These are phyloP conservation scores for Ophion costatus DNA, from an alignment of 2,888 invertebrate species.

Conservation along the genomic window DNA sequence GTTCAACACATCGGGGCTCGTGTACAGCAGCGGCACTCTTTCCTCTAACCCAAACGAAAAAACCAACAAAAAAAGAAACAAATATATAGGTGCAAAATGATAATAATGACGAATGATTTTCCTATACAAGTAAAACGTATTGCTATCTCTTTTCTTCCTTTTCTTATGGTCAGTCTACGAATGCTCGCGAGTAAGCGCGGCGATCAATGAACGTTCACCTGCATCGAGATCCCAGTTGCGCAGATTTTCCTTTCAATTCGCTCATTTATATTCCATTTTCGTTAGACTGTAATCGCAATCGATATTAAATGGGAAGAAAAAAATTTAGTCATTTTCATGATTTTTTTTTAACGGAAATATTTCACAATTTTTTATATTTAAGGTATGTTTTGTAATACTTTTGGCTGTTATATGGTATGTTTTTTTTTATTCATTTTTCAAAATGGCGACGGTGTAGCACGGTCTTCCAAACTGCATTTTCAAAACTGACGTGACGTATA, in stretches of 20 bases:
- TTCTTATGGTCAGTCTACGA: conserved; percentile 46
- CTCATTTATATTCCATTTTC: no score
- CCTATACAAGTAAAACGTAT: conserved; percentile 63
- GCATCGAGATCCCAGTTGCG: neutral
- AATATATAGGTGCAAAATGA: conserved; percentile 75
- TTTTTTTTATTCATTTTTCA: no score
- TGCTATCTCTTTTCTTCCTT: neutral
- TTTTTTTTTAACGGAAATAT: no score
- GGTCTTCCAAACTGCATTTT: no score
- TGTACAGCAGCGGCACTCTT: conserved; percentile 83
- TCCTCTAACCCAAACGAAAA: conserved; percentile 80
- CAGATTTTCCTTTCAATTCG: neutral
- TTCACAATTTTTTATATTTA: no score
- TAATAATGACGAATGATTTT: conserved; percentile 72
- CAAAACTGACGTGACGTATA: no score
- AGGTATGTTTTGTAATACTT: no score
- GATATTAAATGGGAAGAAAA: no score
- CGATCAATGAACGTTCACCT: conserved; percentile 12
- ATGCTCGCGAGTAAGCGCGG: conserved; percentile 23
- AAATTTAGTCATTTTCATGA: no score
- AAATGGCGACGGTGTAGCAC: no score
- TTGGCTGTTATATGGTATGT: no score
- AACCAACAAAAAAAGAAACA: conserved; percentile 71
- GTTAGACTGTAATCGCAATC: no score
- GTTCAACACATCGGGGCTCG: conserved; percentile 82